Evolutionary conservation across 53 echinoderm and acorn worm species (phyloP).

Genomic region (Holothuria scabra): DNA sequence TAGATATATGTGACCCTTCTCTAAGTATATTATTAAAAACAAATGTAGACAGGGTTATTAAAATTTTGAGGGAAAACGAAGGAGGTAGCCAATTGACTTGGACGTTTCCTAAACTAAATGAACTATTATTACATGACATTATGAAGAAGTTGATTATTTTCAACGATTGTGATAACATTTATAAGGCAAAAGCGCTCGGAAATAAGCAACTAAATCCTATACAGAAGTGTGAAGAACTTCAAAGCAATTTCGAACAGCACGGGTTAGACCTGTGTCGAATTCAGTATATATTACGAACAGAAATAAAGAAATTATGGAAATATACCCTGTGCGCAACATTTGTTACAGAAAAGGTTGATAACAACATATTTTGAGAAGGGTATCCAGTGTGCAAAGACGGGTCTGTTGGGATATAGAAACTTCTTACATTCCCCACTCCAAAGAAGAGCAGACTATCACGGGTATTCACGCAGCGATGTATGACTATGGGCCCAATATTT

Average conservation of each 20-base stretch:
- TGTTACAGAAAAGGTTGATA: background rate
- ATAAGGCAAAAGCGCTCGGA: background rate
- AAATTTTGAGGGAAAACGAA: background rate
- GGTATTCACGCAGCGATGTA: background rate
- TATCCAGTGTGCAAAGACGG: background rate
- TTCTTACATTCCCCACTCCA: background rate
- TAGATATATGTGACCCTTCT: too few species aligned
- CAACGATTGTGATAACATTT: background rate
- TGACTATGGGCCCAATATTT: background rate
- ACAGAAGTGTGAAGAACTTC: background rate
- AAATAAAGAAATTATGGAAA: background rate
- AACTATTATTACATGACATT: background rate
- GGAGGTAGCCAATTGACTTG: background rate
- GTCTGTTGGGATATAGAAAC: conserved; percentile 13
- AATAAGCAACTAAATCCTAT: background rate
- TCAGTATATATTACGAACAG: background rate
- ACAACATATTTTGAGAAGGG: background rate
- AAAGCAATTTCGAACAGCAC: background rate
- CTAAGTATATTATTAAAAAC: too few species aligned
- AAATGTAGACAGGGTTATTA: background rate
- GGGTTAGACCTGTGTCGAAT: background rate
- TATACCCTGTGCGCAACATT: background rate
- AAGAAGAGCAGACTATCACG: conserved; percentile 6
- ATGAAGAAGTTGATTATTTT: background rate
- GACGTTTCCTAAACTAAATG: background rate